Evolutionary conservation across 1,140 invertebrate species (phyloP), one percentile per base, ranked within the genome.

Genomic region (Ceratina japonica): DNA sequence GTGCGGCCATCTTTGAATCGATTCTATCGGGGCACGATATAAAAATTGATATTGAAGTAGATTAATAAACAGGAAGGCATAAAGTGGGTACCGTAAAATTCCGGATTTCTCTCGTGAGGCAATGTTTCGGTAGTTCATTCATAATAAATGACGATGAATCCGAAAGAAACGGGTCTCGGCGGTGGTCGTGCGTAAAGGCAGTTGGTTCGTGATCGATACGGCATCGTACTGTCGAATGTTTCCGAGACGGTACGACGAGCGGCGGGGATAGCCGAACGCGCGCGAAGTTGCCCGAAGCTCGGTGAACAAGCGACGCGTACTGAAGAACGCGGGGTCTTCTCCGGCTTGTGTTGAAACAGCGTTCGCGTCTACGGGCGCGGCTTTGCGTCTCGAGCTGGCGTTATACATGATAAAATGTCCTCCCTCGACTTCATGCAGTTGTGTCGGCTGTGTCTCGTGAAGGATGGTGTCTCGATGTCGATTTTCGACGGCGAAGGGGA

Each of bases 401-500:
- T 89, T 90, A 86, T 85, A 89, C 81, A 84, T 58, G 65, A 79
- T 68, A 92, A 89, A 90, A 93, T 93, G 92, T 91, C 92, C 88
- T 92, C 91, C 79, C 86, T 92, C 81, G 93, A 94, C 86, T 93
- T 93, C 81, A 88, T 93, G 87, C 91, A 93, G 79, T 86, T 94
- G 87, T 94, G 94, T 89, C 91, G 94, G 87, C 89, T 94, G 88
- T 94, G 94, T 90, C 93, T 94, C 88, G 93, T 94, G 76, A 94
- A 94, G 87, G 93, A 94, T 64, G 90, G 92, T 83, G 94, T 94
- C 27, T 93, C 93, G 78, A 90, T 94, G 78, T 92, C 93, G 66
- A 94, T 94, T 86, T 94, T 94, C 82, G 94, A 93, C 49, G 93
- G 93, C 77, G 92, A 94, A 75, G 93, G 93, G 58, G 93, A 94